Evolutionary conservation across 1,140 invertebrate species (phyloP), one percentile per base, ranked within the genome.

Genomic region (Pomacea maculata): DNA sequence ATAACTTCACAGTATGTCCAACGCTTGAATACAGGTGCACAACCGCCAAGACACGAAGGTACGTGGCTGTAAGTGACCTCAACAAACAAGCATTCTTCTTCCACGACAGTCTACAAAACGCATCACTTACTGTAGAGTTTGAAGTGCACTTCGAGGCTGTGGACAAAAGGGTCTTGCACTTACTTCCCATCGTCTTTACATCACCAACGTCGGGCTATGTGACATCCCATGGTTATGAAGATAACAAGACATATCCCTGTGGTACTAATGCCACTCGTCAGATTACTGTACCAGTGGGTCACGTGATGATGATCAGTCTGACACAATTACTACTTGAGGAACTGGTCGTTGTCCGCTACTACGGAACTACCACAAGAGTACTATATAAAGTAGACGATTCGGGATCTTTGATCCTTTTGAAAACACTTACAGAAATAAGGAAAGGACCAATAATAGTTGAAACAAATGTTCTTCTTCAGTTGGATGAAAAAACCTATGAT

Each of bases 271-370:
- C 73, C 8, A 75, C 10, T 9, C 61, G 29, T 57, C 55, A 52
- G 14, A 57, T 75, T 19, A 21, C 55, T n/a, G 45, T 75, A 2
- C 75, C 75, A 15, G 57, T 1, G 45, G 61, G 21, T 5, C 61
- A 76, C 61, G 61, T 64, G 61, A 34, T 45, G 11, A 55, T 76
- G 61, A 76, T 76, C 75, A 76, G 75, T 21, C 65, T 76, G 15
- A n/a, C 55, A 12, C 5, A 19, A n/a, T 76, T 76, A 10, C 8
- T 29, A 8, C 11, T 76, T 45, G 34, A 45, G 63, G 10, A 55
- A 76, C 29, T 63, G 63, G 11, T 29, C 2, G 25, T 45, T 45
- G 1, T 45, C 34, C 34, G 34, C 34, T 1, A 2, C 34, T 45
- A 45, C 34, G 34, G 34, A 45, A 45, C 45, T 29, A 34, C 4